Evolutionary conservation across 2,113 vertebrate species (phyloP).

Genomic region (Toxostoma redivivum): DNA sequence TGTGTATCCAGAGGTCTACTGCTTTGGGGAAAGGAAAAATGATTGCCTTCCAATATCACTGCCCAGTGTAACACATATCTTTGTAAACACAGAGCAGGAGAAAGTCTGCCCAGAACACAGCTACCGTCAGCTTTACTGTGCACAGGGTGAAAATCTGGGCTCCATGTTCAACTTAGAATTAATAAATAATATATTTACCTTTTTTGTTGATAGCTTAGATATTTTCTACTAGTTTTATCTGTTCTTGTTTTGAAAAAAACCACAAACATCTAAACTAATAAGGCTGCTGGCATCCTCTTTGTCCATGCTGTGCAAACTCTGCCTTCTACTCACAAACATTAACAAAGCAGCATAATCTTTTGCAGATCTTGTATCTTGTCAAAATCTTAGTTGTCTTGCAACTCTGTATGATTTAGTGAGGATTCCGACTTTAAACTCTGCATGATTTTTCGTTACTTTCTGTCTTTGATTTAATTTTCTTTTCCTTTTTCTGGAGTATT

Average conservation of each 20-base stretch:
- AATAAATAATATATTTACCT: not conserved
- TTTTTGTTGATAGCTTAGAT: not conserved
- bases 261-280: not conserved
- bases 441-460: not conserved
- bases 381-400: not conserved
- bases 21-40: not conserved
- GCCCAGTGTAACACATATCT: not conserved
- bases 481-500: not conserved
- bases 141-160: not conserved
- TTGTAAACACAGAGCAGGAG: not conserved
- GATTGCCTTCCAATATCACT: not conserved
- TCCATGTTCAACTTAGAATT: not conserved
- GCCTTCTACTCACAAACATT: not conserved
- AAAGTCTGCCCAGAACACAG: not conserved
- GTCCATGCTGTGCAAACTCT: not conserved
- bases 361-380: not conserved
- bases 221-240: not conserved
- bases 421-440: not conserved
- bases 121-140: rapidly evolving
- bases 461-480: not conserved
- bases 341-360: not conserved
- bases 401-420: not conserved
- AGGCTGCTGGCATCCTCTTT: not conserved
- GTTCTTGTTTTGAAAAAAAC: not conserved
- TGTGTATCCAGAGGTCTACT: not conserved